Percentiles rank a stretch among this genome's conserved stretches.
Conservation (phyloP, 2,888 invertebrate species). For the Conistra vaccinii region DNA sequence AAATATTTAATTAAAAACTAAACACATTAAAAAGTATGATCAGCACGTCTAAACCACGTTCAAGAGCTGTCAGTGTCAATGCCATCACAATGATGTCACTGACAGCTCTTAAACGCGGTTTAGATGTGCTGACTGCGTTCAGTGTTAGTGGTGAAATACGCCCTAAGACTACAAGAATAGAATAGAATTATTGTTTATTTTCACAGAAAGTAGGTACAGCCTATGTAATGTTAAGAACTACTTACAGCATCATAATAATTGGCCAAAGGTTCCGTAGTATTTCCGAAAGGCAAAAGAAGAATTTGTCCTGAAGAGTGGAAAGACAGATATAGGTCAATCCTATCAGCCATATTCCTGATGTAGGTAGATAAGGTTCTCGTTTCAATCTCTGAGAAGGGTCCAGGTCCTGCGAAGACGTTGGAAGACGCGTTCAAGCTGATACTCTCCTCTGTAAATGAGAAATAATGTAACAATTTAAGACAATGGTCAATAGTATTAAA, state of each 20-base stretch:
- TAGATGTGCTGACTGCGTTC: no score
- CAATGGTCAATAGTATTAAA: no score
- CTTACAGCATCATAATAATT: conserved; percentile 91
- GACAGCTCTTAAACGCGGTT: not conserved
- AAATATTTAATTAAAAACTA: not conserved
- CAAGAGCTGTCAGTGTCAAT: not conserved
- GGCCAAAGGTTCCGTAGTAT: conserved; percentile 89
- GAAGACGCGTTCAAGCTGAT: conserved; percentile 86
- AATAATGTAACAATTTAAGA: not conserved
- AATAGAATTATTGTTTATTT: no score
- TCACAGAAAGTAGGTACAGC: no score
- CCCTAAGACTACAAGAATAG: no score
- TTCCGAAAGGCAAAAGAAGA: conserved; percentile 93
- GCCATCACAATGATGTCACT: not conserved
- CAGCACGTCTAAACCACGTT: not conserved
- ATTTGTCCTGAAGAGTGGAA: conserved; percentile 94
- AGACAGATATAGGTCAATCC: conserved; percentile 92
- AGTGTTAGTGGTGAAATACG: no score
- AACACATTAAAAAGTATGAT: not conserved
- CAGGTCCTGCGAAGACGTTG: conserved; percentile 92
- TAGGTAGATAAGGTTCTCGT: conserved; percentile 89
- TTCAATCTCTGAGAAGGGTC: conserved; percentile 93
- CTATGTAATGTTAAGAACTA: conserved; percentile 20
- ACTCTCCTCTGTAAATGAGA: conserved; percentile 1
- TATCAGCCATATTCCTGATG: conserved; percentile 85